Evolutionary conservation across 2,113 vertebrate species (phyloP).

Genomic region (Poicephalus meyeri): DNA sequence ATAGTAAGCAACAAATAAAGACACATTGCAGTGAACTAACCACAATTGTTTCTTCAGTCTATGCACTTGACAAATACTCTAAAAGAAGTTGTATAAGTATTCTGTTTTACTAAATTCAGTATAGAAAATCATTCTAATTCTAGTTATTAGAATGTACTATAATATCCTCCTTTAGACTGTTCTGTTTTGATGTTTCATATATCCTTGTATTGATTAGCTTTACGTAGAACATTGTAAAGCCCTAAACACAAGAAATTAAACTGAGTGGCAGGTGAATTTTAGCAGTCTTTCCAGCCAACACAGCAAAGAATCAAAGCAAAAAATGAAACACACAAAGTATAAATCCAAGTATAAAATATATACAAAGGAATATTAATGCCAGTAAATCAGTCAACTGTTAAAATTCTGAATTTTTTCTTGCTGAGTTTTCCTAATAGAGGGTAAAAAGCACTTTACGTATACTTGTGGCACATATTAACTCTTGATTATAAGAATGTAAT

Average conservation of each 20-base stretch:
- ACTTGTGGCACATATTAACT: not conserved
- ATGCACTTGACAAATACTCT: slow-evolving; percentile 65
- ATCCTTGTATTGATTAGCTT: slow-evolving; percentile 76
- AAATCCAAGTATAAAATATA: not conserved
- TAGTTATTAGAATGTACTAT: slow-evolving; percentile 67
- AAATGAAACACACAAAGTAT: not conserved
- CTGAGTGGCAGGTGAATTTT: slow-evolving; percentile 69
- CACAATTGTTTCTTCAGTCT: slow-evolving; percentile 63
- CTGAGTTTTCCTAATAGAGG: not conserved
- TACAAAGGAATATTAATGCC: slow-evolving; percentile 17
- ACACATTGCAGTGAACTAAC: slow-evolving; percentile 59
- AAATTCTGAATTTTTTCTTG: not conserved
- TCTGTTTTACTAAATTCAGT: slow-evolving; percentile 73
- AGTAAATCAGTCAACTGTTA: not conserved
- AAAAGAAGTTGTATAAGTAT: slow-evolving; percentile 74
- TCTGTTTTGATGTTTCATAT: slow-evolving; percentile 75
- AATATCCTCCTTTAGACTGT: slow-evolving; percentile 73
- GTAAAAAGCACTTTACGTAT: not conserved
- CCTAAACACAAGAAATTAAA: slow-evolving; percentile 78
- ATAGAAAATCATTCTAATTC: slow-evolving; percentile 57
- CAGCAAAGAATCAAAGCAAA: slow-evolving; percentile 38
- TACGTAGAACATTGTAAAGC: slow-evolving; percentile 60
- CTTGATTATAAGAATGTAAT: slow-evolving; percentile 1
- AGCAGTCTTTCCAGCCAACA: slow-evolving; percentile 34
- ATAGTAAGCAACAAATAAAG: slow-evolving; percentile 71